Percentiles rank a stretch among this genome's conserved stretches.
Evolutionary conservation across 2,113 vertebrate genomes (phyloP).

Genomic region (Sorex fumeus): DNA sequence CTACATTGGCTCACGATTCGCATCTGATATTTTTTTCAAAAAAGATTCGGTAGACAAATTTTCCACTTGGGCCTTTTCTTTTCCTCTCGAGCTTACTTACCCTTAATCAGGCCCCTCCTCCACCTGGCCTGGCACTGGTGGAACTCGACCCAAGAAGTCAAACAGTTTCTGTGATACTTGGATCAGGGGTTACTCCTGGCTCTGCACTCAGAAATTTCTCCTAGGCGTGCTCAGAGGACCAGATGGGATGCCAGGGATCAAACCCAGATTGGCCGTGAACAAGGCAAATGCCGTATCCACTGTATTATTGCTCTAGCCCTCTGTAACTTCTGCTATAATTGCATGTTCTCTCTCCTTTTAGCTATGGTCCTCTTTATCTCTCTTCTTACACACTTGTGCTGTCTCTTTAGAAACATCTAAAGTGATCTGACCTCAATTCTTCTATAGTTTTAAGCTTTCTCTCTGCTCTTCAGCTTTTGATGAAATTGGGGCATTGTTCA

Average conservation of each 20-base stretch:
- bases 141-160: neutral
- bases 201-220: too few species aligned
- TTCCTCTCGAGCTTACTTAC: neutral
- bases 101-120: neutral
- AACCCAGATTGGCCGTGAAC: too few species aligned
- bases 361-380: neutral
- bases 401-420: neutral
- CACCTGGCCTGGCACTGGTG: neutral
- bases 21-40: constrained; percentile 2
- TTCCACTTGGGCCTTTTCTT: neutral
- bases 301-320: too few species aligned
- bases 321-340: neutral
- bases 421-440: neutral
- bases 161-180: neutral
- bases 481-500: neutral
- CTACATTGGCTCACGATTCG: neutral
- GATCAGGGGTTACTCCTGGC: neutral
- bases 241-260: too few species aligned
- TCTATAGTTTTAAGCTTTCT: neutral
- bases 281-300: too few species aligned
- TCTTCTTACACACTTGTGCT: neutral
- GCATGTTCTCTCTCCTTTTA: neutral
- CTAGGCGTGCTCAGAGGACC: too few species aligned
- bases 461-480: neutral
- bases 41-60: neutral